phyloP scores from a whole-genome alignment of 2,113 vertebrate genomes.

The Climacteris rufus region DNA sequence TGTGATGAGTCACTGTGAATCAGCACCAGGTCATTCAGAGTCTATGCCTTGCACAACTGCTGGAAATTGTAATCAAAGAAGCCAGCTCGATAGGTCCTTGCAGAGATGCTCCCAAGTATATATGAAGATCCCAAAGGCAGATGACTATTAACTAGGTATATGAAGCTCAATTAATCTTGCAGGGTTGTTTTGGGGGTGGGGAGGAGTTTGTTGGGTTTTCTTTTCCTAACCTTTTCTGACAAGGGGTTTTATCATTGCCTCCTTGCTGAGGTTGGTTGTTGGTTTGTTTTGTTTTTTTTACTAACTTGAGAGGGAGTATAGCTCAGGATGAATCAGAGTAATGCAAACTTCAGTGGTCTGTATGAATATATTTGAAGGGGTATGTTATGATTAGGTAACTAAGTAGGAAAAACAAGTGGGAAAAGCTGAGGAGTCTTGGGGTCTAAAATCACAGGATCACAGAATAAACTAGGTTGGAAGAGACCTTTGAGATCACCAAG shows the following conservation, averaged over 20 bases:
- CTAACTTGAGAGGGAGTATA: neutral
- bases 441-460: no score
- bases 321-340: neutral
- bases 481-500: no score
- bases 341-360: neutral
- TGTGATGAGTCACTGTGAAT: neutral
- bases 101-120: neutral
- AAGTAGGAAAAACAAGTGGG: neutral
- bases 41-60: neutral
- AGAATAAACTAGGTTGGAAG: no score
- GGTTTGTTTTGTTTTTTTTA: neutral
- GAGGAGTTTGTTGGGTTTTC: neutral
- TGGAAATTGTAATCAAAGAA: neutral
- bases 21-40: neutral
- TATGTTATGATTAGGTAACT: neutral
- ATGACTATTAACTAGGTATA: neutral
- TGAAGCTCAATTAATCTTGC: neutral
- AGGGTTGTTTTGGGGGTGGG: neutral
- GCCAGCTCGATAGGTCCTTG: neutral
- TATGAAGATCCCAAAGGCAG: neutral
- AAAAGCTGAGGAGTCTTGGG: neutral
- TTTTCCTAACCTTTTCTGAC: neutral
- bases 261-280: neutral
- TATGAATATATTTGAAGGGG: neutral
- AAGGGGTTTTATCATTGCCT: neutral